Evolutionary conservation across 2,888 invertebrate species (phyloP).

Genomic region (Trachelus stipa): DNA sequence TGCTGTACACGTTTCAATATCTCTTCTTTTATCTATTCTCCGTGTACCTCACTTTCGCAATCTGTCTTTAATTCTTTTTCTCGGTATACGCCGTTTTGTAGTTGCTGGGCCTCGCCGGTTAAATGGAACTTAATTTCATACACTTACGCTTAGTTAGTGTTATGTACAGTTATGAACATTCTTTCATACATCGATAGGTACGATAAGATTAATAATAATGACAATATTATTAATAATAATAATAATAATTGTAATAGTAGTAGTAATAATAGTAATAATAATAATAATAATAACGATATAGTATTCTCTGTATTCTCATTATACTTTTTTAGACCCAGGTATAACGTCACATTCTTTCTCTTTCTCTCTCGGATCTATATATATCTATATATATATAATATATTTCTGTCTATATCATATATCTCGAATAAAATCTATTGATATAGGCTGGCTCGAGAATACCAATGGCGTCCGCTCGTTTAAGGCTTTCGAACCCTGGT

Average conservation of each 20-base stretch:
- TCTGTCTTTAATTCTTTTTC: conserved; percentile 13
- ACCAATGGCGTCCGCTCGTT: no score
- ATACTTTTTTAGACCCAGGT: background rate
- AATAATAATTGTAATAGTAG: background rate
- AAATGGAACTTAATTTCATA: conserved; percentile 11
- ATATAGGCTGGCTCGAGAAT: no score
- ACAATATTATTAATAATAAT: no score
- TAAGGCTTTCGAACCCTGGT: background rate
- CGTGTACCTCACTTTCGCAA: conserved; percentile 6
- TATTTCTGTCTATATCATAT: conserved; percentile 21
- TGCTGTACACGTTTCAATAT: background rate
- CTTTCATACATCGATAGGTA: conserved; percentile 10
- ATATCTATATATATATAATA: conserved; percentile 15
- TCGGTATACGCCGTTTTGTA: conserved; percentile 14
- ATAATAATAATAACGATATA: no score
- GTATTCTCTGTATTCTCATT: no score
- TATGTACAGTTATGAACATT: conserved; percentile 53
- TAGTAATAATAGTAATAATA: no score
- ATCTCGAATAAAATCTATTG: conserved; percentile 21
- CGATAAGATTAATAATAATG: background rate
- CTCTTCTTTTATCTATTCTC: background rate
- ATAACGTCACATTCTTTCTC: conserved; percentile 15
- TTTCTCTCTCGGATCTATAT: background rate
- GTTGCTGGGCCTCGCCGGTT: conserved; percentile 12
- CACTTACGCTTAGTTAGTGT: conserved; percentile 32